These are phyloP conservation scores for Arizona elegans DNA, from an alignment of 2,113 vertebrate genomes.

Conservation along the genomic window DNA sequence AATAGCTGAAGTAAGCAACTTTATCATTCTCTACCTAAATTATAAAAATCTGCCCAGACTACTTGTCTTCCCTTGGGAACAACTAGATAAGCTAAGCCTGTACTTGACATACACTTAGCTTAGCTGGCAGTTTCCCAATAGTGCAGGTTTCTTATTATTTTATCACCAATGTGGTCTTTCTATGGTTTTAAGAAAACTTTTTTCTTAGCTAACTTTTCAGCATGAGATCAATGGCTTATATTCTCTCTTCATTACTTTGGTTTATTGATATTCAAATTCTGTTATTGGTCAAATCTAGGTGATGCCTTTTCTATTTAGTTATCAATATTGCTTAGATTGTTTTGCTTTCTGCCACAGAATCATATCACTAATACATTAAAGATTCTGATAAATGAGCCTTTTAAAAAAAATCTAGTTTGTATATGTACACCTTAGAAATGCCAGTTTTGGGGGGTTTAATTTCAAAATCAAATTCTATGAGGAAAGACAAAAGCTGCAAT, in stretches of 20 bases:
- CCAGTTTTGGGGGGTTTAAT: neutral
- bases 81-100: neutral
- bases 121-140: neutral
- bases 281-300: neutral
- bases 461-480: neutral
- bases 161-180: neutral
- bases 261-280: neutral
- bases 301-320: neutral
- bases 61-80: neutral
- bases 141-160: neutral
- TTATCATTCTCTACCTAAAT: neutral
- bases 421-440: neutral
- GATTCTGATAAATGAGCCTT: neutral
- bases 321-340: neutral
- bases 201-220: neutral
- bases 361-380: neutral
- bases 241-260: neutral
- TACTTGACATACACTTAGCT: neutral
- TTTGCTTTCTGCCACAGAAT: neutral
- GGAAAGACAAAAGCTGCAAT: neutral
- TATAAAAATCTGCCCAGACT: neutral
- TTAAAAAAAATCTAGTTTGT: neutral
- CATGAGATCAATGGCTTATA: neutral
- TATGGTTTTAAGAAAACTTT: neutral
- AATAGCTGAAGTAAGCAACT: neutral